Base-by-base conservation (phyloP, 1,140 invertebrate genomes). In the Apolygus lucorum region DNA sequence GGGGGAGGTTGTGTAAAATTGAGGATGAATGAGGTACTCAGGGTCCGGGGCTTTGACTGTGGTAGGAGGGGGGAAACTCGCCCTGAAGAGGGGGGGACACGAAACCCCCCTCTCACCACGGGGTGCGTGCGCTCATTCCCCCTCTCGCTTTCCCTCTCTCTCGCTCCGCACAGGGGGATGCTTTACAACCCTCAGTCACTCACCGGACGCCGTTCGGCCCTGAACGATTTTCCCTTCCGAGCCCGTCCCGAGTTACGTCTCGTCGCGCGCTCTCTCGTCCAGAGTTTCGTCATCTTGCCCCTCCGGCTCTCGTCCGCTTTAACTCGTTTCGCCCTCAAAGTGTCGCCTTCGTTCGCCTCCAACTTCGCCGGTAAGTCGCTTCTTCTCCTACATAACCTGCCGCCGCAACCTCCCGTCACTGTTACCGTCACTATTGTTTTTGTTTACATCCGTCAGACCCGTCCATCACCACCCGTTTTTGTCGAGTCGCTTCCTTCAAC, bases 121-220 rank as follows among this genome's bases (percentile, higher is more conserved):
- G 64, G 64, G 64, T 66, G 64, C 64, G 64, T 66, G 64, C 64
- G 64, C 64, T 63, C 34, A 17, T 22, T 4, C 22, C 54, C 54
- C 54, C 54, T 11, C 54, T 8, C 11, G 8, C 13, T 59, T 17
- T 22, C 54, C 54, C 54, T 21, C 8, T 59, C 54, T 8, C 2
- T 59, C 8, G 54, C 4, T 8, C 8, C 2, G 22, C 34, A 17
- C 8, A 24, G 54, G 64, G 64, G 64, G 64, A 66, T 66, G 64
- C 64, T 66, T 66, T 66, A 66, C 64, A 21, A 66, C 64, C 64
- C 64, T 66, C 64, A 66, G 64, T 66, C 64, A 66, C 64, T 66
- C 64, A 66, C 64, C 29, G 64, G 29, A 29, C 64, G 54, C 54
- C 54, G 54, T 4, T 59, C 54, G 11, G 54, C 22, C 22, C 54